Conservation (phyloP, 2,888 invertebrate species). For the Cetonia aurata region DNA sequence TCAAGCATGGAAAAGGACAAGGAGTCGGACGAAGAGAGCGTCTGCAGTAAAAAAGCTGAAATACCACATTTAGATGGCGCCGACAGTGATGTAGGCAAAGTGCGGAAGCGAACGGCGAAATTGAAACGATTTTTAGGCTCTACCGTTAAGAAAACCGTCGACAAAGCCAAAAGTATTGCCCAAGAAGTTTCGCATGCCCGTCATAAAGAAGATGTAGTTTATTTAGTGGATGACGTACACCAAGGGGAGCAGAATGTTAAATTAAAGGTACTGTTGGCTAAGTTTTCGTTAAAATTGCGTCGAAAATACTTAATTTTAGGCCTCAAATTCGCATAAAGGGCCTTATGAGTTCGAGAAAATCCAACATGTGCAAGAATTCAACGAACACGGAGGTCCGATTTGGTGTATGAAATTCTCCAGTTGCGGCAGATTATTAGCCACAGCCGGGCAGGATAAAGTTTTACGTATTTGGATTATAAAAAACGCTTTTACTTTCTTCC, state of each 20-base stretch:
- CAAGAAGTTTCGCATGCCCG: conserved; percentile 90
- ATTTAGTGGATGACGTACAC: conserved; percentile 85
- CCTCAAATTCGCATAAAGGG: conserved; percentile 95
- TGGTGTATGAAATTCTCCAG: conserved; percentile 99
- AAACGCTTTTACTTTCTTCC: conserved; percentile 91
- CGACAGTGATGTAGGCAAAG: conserved; percentile 54
- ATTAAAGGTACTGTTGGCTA: conserved; percentile 72
- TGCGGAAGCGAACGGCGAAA: conserved; percentile 69
- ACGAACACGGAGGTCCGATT: conserved; percentile 87
- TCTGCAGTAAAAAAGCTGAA: conserved; percentile 72
- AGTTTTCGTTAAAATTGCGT: too few species aligned
- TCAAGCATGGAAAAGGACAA: conserved; percentile 74
- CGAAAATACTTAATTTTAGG: conserved; percentile 61
- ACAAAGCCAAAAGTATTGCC: conserved; percentile 90
- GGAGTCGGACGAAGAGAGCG: conserved; percentile 83
- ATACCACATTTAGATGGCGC: conserved; percentile 67
- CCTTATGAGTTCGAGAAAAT: conserved; percentile 95
- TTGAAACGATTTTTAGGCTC: conserved; percentile 87
- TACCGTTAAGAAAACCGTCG: conserved; percentile 91
- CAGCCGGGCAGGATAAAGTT: conserved; percentile 96
- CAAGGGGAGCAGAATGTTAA: conserved; percentile 85
- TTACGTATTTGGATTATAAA: conserved; percentile 95
- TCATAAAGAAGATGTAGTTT: conserved; percentile 88
- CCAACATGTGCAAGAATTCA: conserved; percentile 85
- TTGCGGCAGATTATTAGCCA: conserved; percentile 94